Percentiles rank a stretch among this genome's conserved stretches.
Conservation (phyloP, 1,140 invertebrate species). For the Bombus consobrinus region DNA sequence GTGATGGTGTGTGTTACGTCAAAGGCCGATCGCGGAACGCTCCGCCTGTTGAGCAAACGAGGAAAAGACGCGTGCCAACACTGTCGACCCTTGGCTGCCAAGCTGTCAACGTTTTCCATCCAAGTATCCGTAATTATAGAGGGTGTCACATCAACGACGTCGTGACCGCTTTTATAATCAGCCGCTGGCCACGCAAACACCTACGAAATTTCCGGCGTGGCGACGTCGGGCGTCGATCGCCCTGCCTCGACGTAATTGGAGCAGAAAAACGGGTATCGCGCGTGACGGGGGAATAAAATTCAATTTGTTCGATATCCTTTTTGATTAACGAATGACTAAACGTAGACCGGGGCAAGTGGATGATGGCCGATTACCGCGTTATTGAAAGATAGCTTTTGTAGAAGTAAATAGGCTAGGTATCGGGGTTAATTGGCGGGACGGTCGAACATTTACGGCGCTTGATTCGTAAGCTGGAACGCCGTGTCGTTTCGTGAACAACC, state of each 20-base stretch:
- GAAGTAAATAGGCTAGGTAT: conserved; percentile 32
- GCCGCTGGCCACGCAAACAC: conserved; percentile 39
- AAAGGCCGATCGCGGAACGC: conserved; percentile 45
- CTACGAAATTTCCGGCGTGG: conserved; percentile 31
- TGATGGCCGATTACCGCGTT: conserved; percentile 42
- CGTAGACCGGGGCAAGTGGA: conserved; percentile 33
- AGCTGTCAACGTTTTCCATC: conserved; percentile 65
- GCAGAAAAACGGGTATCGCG: neutral
- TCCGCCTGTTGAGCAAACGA: conserved; percentile 68
- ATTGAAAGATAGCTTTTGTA: conserved; percentile 41
- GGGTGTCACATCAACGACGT: conserved; percentile 3
- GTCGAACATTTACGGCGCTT: neutral
- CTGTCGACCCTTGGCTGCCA: neutral
- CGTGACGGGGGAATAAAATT: conserved; percentile 7
- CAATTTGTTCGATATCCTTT: conserved; percentile 29
- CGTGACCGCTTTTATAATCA: conserved; percentile 66
- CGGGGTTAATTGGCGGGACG: conserved; percentile 19
- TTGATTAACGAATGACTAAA: conserved; percentile 8
- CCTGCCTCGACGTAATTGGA: conserved; percentile 3
- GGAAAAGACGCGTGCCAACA: conserved; percentile 19
- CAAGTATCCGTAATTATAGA: conserved; percentile 76
- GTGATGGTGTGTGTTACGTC: conserved; percentile 30
- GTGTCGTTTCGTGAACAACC: neutral
- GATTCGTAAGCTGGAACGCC: neutral
- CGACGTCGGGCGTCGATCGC: neutral